Base-by-base conservation (phyloP, 2,797 vertebrate genomes). In the Gymnodraco acuticeps region DNA sequence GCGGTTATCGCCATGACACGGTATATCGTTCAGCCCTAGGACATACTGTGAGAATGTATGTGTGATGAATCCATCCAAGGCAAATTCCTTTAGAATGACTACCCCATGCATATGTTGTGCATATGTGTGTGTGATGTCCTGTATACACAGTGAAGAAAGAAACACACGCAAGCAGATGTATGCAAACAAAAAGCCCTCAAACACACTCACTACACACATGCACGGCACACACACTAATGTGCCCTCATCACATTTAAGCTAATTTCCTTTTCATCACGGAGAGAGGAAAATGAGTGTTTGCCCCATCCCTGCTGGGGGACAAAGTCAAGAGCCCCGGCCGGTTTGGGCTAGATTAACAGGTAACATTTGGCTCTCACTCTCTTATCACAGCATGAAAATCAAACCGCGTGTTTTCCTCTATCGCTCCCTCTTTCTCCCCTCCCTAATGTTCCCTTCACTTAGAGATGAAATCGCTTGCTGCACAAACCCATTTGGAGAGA, bases 381-480 rank as follows among this genome's bases (percentile, higher is more conserved):
- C 93, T 94, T 94, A 94, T 94, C 94, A 93, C 92, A 96, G 95
- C 97, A 95, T 96, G 96, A 97, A 97, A 97, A 98, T 96, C 96
- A 96, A 96, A 91, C 84, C 78, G 95, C 95, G 95, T 97, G 96
- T 93, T 93, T 94, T 90, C 88, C 96, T 96, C 96, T 91, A 95
- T 96, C 94, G 96, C 88, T 89, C 90, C 89, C 86, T 87, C 81
- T 75, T 83, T 81, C 81, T 88, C 85, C 87, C 89, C 89, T 88
- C 89, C 91, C 91, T 97, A 97, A 98, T 96, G 97, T 98, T 99
- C 97, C 96, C 96, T 98, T 97, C 97, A 98, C 97, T 98, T 99
- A 97, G 97, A 99, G 98, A 99, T 98, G 97, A 99, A 99, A 99
- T 99, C 97, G 96, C 97, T 99, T 96, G 97, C 97, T 99, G 97